Evolutionary conservation across 2,888 invertebrate species (phyloP).

Genomic region (Pemphredon lugubris): DNA sequence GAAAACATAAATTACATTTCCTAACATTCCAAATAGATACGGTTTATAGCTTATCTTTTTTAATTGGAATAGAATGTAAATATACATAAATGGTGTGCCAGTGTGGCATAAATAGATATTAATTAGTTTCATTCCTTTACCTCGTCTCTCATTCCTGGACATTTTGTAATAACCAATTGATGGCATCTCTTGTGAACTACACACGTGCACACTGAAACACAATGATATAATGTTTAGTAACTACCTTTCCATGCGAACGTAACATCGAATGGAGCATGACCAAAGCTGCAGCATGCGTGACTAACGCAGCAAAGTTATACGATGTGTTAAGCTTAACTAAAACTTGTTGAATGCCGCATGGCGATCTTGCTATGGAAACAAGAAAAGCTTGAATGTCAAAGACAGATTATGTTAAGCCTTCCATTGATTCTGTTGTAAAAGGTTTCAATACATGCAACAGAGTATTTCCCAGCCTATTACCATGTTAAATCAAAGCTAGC

Average conservation of each 20-base stretch:
- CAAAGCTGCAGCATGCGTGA: slow-evolving; percentile 70
- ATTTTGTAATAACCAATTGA: slow-evolving; percentile 97
- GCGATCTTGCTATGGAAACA: slow-evolving; percentile 39
- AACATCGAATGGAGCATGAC: slow-evolving; percentile 62
- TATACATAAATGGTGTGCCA: too few relatives aligned
- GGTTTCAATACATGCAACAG: slow-evolving; percentile 45
- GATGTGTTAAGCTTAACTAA: slow-evolving; percentile 49
- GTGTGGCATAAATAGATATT: too few relatives aligned
- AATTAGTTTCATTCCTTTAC: slow-evolving; percentile 81
- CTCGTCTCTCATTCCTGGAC: slow-evolving; percentile 98
- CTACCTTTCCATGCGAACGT: slow-evolving; percentile 42
- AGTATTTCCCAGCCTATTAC: slow-evolving; percentile 19
- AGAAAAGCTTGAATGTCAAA: slow-evolving; percentile 44
- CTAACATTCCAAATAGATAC: background rate
- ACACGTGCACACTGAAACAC: slow-evolving; percentile 95
- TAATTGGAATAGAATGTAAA: too few relatives aligned
- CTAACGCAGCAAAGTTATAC: slow-evolving; percentile 60
- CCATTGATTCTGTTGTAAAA: slow-evolving; percentile 29
- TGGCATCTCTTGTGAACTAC: slow-evolving; percentile 99
- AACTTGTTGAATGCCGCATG: slow-evolving; percentile 42
- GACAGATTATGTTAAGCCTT: slow-evolving; percentile 27
- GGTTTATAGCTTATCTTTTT: background rate
- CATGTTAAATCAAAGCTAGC: slow-evolving; percentile 34
- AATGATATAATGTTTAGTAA: slow-evolving; percentile 35
- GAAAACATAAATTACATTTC: background rate